phyloP scores from a whole-genome alignment of 1,140 invertebrate species.

The Aphis gossypii region DNA sequence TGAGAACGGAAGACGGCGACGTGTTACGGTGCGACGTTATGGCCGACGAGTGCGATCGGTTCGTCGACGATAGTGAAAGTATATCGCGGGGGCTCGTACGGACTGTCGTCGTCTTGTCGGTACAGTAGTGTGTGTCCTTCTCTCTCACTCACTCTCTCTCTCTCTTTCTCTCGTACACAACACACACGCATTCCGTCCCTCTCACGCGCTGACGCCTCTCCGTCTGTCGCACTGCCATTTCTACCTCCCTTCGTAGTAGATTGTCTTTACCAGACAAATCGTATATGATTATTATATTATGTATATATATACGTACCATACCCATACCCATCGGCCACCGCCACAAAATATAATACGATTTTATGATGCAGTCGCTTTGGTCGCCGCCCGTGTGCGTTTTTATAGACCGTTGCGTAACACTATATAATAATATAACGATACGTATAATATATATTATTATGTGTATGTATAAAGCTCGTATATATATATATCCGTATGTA shows the following conservation, averaged over 20 bases:
- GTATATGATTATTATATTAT: background rate
- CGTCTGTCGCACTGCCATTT: background rate
- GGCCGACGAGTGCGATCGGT: background rate
- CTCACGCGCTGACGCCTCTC: background rate
- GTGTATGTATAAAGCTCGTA: background rate
- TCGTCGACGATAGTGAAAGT: slow-evolving; percentile 52
- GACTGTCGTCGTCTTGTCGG: background rate
- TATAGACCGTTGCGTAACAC: background rate
- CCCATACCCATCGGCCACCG: background rate
- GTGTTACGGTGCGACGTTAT: background rate
- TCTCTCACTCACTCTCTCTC: background rate
- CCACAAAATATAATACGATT: background rate
- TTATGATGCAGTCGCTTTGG: background rate
- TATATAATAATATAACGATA: background rate
- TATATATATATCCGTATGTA: background rate
- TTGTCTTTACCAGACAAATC: background rate
- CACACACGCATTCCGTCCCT: background rate
- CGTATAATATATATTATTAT: background rate
- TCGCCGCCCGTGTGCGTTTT: background rate
- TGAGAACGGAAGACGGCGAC: background rate
- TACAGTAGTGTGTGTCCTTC: background rate
- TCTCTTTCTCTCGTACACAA: background rate
- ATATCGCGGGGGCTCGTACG: slow-evolving; percentile 35
- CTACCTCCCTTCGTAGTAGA: background rate
- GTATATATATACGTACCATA: background rate